phyloP scores from a whole-genome alignment of 2,888 invertebrate genomes.

The Hypolimnas misippus region DNA sequence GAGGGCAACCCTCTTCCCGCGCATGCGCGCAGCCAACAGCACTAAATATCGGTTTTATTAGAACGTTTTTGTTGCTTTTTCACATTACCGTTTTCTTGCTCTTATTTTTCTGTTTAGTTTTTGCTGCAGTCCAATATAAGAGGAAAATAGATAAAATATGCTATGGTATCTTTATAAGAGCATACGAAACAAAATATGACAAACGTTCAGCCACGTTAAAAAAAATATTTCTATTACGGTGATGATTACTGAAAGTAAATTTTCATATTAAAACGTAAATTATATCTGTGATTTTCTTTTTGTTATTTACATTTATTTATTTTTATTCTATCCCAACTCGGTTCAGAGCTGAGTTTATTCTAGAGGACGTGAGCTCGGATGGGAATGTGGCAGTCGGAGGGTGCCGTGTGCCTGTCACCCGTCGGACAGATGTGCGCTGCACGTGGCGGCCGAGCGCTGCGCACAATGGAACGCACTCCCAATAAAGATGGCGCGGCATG shows the following conservation, averaged over 20 bases:
- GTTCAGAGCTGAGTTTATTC: conserved; percentile 28
- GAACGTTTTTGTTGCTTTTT: conserved; percentile 72
- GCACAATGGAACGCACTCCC: conserved; percentile 73
- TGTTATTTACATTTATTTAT: not conserved
- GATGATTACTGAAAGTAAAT: not conserved
- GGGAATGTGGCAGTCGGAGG: conserved; percentile 46
- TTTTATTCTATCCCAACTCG: conserved; percentile 17
- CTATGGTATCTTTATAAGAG: conserved; percentile 1
- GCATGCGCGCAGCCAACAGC: conserved; percentile 65
- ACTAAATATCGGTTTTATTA: conserved; percentile 79
- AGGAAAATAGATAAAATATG: conserved; percentile 23
- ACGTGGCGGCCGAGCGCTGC: conserved; percentile 58
- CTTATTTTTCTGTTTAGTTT: conserved; percentile 40
- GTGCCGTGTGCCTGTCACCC: conserved; percentile 47
- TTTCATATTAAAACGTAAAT: not conserved
- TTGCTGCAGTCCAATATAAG: conserved; percentile 23
- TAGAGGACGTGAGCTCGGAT: conserved; percentile 36
- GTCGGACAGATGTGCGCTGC: conserved; percentile 52
- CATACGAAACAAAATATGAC: not conserved
- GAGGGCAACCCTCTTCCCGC: conserved; percentile 64
- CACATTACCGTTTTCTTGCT: conserved; percentile 45
- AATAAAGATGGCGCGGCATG: conserved; percentile 68
- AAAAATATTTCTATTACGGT: not conserved
- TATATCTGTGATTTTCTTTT: not conserved
- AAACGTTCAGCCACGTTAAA: not conserved